Conservation (phyloP, 2,888 invertebrate species). For the Lasioglossum morio region DNA sequence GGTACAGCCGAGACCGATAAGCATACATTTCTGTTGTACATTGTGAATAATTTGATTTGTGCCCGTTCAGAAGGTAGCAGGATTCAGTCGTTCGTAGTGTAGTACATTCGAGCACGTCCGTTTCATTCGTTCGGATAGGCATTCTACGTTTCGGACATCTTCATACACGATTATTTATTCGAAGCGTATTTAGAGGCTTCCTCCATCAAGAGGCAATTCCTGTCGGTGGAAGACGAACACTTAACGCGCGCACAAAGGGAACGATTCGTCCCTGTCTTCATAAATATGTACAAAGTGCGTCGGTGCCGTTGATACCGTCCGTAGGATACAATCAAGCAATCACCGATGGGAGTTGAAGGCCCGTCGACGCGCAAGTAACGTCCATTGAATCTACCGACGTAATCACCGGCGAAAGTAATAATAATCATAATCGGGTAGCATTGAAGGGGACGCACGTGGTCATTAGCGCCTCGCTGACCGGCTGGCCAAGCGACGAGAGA, state of each 20-base stretch:
- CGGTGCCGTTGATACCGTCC: background rate
- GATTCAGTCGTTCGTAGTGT: background rate
- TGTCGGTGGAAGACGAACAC: slow-evolving; percentile 11
- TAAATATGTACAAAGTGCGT: slow-evolving; percentile 19
- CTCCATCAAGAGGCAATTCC: background rate
- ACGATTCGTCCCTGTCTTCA: slow-evolving; percentile 15
- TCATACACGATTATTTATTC: slow-evolving; percentile 10
- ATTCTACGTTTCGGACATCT: slow-evolving; percentile 11
- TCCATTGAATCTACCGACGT: slow-evolving; percentile 22
- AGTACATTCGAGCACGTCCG: background rate
- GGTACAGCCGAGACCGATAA: background rate
- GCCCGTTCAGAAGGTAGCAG: background rate
- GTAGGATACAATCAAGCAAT: slow-evolving; percentile 22
- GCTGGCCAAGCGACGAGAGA: slow-evolving; percentile 26
- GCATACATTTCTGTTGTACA: background rate
- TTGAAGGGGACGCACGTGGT: slow-evolving; percentile 43
- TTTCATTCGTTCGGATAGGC: background rate
- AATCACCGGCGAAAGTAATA: slow-evolving; percentile 39
- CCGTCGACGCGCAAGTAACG: background rate
- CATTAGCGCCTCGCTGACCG: slow-evolving; percentile 25
- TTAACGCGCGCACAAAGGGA: slow-evolving; percentile 25
- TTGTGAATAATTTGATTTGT: background rate
- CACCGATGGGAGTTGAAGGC: slow-evolving; percentile 5
- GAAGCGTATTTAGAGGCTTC: background rate
- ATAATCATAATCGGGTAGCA: slow-evolving; percentile 48